These are phyloP conservation scores for Colaptes auratus DNA, from an alignment of 2,113 vertebrate genomes.

Conservation along the genomic window DNA sequence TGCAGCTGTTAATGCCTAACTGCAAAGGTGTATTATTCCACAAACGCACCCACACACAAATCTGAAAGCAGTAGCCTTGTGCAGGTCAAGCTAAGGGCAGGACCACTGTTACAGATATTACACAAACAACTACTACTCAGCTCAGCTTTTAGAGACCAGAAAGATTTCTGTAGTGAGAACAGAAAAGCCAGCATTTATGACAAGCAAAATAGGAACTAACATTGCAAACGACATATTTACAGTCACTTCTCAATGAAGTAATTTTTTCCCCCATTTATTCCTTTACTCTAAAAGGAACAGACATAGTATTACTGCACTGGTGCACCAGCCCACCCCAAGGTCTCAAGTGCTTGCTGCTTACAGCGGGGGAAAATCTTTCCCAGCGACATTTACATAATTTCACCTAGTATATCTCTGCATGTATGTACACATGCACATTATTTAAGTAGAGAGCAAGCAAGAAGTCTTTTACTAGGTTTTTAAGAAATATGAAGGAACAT, in stretches of 20 bases:
- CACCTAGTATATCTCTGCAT: background rate
- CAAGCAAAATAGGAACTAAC: background rate
- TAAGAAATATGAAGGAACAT: background rate
- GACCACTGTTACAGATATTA: background rate
- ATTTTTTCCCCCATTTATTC: background rate
- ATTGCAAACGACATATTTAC: background rate
- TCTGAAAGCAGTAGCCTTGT: background rate
- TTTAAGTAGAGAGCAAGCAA: background rate
- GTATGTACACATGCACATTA: background rate
- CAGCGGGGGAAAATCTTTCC: background rate
- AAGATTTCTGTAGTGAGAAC: background rate
- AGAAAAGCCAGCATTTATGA: background rate
- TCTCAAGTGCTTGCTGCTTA: background rate
- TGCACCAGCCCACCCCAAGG: background rate
- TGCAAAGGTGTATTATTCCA: background rate
- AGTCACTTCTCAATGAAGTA: background rate
- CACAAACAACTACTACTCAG: background rate
- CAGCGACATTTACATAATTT: background rate
- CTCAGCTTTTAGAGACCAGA: background rate
- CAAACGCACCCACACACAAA: background rate
- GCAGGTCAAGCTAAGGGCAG: constrained; percentile 14
- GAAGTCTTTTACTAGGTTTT: background rate
- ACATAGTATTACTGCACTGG: background rate
- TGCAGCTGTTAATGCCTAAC: constrained; percentile 42
- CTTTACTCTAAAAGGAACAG: background rate